Percentiles rank a stretch among this genome's conserved stretches.
phyloP scores from a whole-genome alignment of 2,113 vertebrate species.

The Elachura formosa region DNA sequence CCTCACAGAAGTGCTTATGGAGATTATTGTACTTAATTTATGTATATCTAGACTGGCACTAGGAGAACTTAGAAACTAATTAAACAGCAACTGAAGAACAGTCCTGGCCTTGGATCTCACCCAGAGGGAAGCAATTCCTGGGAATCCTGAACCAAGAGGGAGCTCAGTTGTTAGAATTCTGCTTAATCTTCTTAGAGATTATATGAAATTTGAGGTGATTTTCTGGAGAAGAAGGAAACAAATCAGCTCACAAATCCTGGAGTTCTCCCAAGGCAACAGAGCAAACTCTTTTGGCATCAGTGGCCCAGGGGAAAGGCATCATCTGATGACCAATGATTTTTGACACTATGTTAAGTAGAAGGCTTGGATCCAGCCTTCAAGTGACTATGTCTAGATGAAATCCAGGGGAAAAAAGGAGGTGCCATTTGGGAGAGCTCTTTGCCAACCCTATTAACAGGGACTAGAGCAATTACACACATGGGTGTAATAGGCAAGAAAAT shows the following conservation, averaged over 20 bases:
- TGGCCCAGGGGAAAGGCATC: background rate
- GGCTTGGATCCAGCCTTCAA: background rate
- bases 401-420: background rate
- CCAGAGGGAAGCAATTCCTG: background rate
- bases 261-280: background rate
- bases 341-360: background rate
- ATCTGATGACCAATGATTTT: background rate
- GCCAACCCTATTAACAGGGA: background rate
- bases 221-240: background rate
- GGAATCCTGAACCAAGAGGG: background rate
- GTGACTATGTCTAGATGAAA: background rate
- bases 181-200: background rate
- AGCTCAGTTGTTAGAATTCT: background rate
- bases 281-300: background rate
- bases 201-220: background rate
- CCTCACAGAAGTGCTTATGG: background rate
- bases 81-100: background rate
- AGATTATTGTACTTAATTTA: background rate
- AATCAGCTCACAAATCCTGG: background rate
- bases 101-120: background rate
- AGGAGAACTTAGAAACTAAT: background rate
- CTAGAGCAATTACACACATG: background rate
- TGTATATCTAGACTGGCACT: background rate
- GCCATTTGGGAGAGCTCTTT: background rate
- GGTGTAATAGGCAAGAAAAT: background rate